Evolutionary conservation across 2,113 vertebrate species (phyloP), one percentile per base, ranked within the genome.

Genomic region (Salminus brasiliensis): DNA sequence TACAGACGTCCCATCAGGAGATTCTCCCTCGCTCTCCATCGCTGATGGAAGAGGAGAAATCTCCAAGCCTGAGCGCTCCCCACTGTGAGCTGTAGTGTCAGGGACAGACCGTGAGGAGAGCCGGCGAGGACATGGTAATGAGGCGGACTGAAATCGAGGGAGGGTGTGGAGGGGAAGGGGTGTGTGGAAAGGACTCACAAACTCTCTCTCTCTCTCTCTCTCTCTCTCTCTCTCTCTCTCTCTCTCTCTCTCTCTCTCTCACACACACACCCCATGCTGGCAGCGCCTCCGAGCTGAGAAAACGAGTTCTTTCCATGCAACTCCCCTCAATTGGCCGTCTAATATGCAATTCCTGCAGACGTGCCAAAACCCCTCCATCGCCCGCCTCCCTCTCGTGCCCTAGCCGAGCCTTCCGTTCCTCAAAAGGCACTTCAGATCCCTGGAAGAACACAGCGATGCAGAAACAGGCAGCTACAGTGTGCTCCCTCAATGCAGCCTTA

Each of bases 281-380:
- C 55, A 63, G 39, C 27, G 36, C 30, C 9, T 16, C 25, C 27
- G 36, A 30, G 55, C 39, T 62, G 15, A 63, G 72, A 47, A 30
- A 63, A 30, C 18, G 39, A 45, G 72, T 23, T 74, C 72, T 62
- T 41, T 62, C 36, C 39, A 21, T 63, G 5, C 72, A 63, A 30
- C 21, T 62, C 57, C 21, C 39, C 72, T 62, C 72, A 29, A n/a
- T 10, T 43, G 72, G 12, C 39, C 39, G 43, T 41, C 36, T 74
- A 74, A 63, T 45, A 63, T 74, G 72, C 57, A 63, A 55, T 60
- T 74, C 39, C 23, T 43, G 12, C 47, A 21, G 43, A 74, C 47
- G 70, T 63, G 55, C 57, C 57, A 43, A 59, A 59, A 57, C 29
- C 30, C 60, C 30, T 65, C 23, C 39, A 21, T 41, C 16, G 47